Base-by-base conservation (phyloP, 2,797 vertebrate genomes). In the Todus mexicanus region DNA sequence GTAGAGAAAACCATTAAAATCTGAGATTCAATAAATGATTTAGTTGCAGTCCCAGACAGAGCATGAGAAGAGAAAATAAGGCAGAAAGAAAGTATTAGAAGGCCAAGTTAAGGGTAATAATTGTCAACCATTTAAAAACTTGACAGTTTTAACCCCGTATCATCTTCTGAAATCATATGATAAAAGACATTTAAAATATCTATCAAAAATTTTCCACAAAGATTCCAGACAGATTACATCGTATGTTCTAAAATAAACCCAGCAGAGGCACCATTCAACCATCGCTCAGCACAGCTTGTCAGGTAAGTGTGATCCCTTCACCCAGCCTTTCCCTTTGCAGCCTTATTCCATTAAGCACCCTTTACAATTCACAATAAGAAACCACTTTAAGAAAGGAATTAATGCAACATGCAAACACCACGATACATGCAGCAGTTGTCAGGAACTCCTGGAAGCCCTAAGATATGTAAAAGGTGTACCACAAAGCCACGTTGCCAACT, bases 401-500 rank as follows among this genome's bases (percentile, higher is more conserved):
- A 83, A 94, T 6, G 8, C 42, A 77, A 54, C 54, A 75, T 3
- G 8, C 47, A 60, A 91, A 91, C 53, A 38, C 71, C 51, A 68
- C 1, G 1, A 83, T 9, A 73, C 16, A 84, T 6, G 60, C 76
- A 95, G 63, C 43, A 84, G 35, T 66, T 91, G 79, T 40, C 70
- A 86, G 73, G 15, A 91, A 75, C 51, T 92, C 61, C 70, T 61
- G 61, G 65, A 84, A 81, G 33, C 65, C 51, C 45, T 65, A 94
- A 73, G 31, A 61, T 75, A 95, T 8, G 65, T 84, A 95, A 94
- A 92, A 79, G 21, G 31, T 96, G 87, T 98, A 98, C 98, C 98
- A 95, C 97, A 98, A 90, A 98, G 97, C 96, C 97, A 98, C 4
- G 95, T 26, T 81, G 97, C 97, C 92, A 98, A 91, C 89, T 98